phyloP scores from a whole-genome alignment of 2,888 invertebrate genomes.

The Nymphalis urticae region DNA sequence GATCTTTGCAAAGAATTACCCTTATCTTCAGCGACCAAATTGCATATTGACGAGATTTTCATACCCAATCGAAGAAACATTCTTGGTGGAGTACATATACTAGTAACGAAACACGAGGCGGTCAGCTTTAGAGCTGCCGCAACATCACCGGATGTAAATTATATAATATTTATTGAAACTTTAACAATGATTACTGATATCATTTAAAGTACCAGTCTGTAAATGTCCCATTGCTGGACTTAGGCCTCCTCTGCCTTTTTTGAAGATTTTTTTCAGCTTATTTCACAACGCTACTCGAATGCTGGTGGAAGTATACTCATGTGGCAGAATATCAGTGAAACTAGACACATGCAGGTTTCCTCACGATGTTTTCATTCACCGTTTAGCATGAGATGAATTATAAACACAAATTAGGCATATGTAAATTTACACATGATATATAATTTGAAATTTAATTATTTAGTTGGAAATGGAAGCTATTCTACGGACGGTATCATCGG shows the following conservation, averaged over 20 bases:
- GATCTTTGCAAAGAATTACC: slow-evolving; percentile 51
- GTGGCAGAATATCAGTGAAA: no score
- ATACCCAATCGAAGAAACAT: slow-evolving; percentile 69
- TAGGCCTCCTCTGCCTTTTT: no score
- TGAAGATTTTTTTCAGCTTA: no score
- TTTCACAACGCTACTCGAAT: no score
- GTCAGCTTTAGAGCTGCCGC: slow-evolving; percentile 64
- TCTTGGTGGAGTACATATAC: slow-evolving; percentile 63
- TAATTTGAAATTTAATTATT: neutral
- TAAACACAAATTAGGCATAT: no score
- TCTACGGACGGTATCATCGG: slow-evolving; percentile 43
- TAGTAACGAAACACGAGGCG: slow-evolving; percentile 57
- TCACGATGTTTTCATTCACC: no score
- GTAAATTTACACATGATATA: no score
- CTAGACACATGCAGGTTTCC: no score
- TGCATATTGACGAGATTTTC: slow-evolving; percentile 67
- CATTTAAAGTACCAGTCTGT: no score
- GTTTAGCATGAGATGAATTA: no score
- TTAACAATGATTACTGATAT: neutral
- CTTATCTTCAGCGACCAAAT: slow-evolving; percentile 51
- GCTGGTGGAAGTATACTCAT: no score
- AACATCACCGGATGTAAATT: slow-evolving; percentile 56
- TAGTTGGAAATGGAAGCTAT: slow-evolving; percentile 68
- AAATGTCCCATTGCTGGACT: neutral
- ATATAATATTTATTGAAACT: neutral